phyloP scores from a whole-genome alignment of 2,888 invertebrate genomes.

The Drosophila dives region DNA sequence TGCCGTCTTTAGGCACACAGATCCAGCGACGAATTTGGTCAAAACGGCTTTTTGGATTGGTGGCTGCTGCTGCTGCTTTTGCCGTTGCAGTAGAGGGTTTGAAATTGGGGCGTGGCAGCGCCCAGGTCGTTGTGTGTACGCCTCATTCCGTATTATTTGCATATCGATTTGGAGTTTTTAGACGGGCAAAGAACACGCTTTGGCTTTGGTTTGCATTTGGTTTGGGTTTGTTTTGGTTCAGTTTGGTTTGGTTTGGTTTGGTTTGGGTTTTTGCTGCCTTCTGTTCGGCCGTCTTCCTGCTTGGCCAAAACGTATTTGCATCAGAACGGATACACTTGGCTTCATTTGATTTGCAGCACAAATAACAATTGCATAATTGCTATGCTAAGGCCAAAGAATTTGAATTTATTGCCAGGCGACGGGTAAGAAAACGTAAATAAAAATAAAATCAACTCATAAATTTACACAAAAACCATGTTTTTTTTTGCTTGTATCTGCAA shows the following conservation, averaged over 20 bases:
- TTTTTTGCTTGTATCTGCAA: conserved; percentile 11
- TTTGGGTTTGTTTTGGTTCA: conserved; percentile 22
- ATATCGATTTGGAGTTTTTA: conserved; percentile 81
- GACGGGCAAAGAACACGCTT: conserved; percentile 62
- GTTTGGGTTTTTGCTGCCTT: conserved; percentile 7
- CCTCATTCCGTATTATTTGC: conserved; percentile 76
- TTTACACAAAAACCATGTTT: conserved; percentile 38
- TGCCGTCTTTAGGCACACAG: conserved; percentile 55
- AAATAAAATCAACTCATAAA: conserved; percentile 30
- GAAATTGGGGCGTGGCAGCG: conserved; percentile 45
- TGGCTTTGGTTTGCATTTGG: conserved; percentile 21
- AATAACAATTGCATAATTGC: conserved; percentile 79
- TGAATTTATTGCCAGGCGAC: conserved; percentile 55
- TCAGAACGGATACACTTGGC: conserved; percentile 59
- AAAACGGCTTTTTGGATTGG: conserved; percentile 62
- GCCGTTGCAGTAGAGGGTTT: not conserved
- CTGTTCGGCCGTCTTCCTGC: conserved; percentile 29
- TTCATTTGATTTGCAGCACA: conserved; percentile 73
- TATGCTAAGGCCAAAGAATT: conserved; percentile 55
- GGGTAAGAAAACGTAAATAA: conserved; percentile 17
- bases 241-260: conserved; percentile 12
- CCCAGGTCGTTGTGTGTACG: conserved; percentile 69
- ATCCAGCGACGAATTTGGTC: conserved; percentile 75
- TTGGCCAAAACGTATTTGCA: conserved; percentile 58
- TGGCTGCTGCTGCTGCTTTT: conserved; percentile 1